Evolutionary conservation across 2,888 invertebrate species (phyloP), one percentile per base, ranked within the genome.

Genomic region (Ceratothoa steindachneri): DNA sequence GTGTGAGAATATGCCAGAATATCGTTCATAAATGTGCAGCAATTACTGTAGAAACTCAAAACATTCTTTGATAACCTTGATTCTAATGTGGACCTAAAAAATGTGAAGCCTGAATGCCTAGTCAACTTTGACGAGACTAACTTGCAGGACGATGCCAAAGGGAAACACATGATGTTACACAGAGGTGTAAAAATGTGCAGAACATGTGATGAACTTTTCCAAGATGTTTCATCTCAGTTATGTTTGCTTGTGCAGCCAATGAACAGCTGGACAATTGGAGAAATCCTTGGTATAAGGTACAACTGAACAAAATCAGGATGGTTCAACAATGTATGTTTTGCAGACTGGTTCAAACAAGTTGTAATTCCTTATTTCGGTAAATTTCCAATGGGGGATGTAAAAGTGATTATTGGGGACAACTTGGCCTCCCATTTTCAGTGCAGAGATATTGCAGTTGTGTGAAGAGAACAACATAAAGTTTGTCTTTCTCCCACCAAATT

Each of bases 241-340:
- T 85, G 85, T 81, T 85, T 73, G 82, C 83, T 69, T 83, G 81
- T 9, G 81, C 82, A 55, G 84, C 85, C 9, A 81, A 77, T 70
- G 85, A 85, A 4, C 74, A 80, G 55, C 7, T 86, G 86, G 85
- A 82, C 81, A 4, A 80, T 81, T 77, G 82, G 82, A 66, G 85
- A 85, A 12, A 85, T 84, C n/a, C 66, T 67, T 80, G 82, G 67
- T 64, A 82, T 76, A 4, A 66, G 83, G 4, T 86, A 84, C 79
- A 85, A 84, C 80, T 31, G 84, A 0, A 82, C 83, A 1, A 77
- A 77, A 65, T 82, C 82, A 52, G 85, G 82, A 2, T 84, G 83
- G 83, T 82, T 83, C 76, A 81, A 83, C 68, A 22, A 69, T 27
- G 27, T 51, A 2, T 71, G 69, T 52, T 83, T 84, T 75, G 77